Percentiles rank a stretch among this genome's conserved stretches.
Evolutionary conservation across 1,140 invertebrate genomes (phyloP).

Genomic region (Venustaconcha ellipsiformis): DNA sequence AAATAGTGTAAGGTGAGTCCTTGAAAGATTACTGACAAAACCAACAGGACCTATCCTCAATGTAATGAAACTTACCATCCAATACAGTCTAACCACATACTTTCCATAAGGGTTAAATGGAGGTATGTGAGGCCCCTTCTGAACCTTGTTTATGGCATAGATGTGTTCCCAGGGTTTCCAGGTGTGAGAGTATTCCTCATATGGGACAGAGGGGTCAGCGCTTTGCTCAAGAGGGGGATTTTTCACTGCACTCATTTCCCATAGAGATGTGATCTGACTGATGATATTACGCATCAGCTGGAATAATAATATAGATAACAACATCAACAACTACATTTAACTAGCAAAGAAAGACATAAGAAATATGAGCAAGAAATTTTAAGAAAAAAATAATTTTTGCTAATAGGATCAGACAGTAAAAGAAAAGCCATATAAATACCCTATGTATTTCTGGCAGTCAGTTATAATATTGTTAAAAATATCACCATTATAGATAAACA

Average conservation of each 20-base stretch:
- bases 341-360: too few species aligned
- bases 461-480: too few species aligned
- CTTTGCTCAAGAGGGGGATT: conserved; percentile 31
- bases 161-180: conserved; percentile 71
- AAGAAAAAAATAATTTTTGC: too few species aligned
- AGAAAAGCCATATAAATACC: too few species aligned
- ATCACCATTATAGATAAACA: too few species aligned
- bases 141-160: conserved; percentile 66
- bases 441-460: too few species aligned
- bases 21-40: not conserved
- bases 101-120: conserved; percentile 68
- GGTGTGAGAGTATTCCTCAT: conserved; percentile 46
- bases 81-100: conserved; percentile 68
- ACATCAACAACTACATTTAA: too few species aligned
- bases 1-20: not conserved
- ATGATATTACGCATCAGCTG: conserved; percentile 68
- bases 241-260: conserved; percentile 59
- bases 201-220: conserved; percentile 40
- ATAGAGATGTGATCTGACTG: conserved; percentile 66
- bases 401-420: too few species aligned
- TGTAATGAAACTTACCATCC: conserved; percentile 62
- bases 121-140: conserved; percentile 66
- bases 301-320: conserved; percentile 12
- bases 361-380: too few species aligned
- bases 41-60: not conserved